Evolutionary conservation across 2,888 invertebrate genomes (phyloP).

Genomic region (Suillia variegata): DNA sequence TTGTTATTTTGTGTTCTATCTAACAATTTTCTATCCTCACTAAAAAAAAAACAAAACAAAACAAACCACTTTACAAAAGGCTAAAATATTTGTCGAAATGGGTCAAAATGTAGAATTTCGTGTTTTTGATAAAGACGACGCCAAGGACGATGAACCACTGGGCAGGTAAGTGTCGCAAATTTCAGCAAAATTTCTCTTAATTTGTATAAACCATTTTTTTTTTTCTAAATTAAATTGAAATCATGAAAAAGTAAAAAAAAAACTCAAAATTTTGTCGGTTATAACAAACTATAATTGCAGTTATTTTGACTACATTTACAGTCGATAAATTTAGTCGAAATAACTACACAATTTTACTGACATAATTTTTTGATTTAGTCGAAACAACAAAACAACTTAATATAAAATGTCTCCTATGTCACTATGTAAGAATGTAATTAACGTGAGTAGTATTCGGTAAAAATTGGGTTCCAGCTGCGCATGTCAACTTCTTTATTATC

Average conservation of each 20-base stretch:
- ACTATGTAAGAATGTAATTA: too few species aligned
- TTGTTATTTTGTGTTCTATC: constrained; percentile 30
- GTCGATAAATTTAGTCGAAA: too few species aligned
- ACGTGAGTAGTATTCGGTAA: too few species aligned
- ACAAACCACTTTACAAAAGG: constrained; percentile 37
- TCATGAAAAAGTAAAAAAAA: constrained; percentile 1
- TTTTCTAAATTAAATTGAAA: not conserved
- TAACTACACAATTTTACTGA: too few species aligned
- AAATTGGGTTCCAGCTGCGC: too few species aligned
- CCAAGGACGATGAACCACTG: constrained; percentile 86
- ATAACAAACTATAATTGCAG: constrained; percentile 7
- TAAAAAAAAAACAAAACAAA: constrained; percentile 15
- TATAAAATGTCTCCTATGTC: too few species aligned
- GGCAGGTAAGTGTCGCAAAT: constrained; percentile 75
- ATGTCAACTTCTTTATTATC: too few species aligned
- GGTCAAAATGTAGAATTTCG: constrained; percentile 65
- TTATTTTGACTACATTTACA: too few species aligned
- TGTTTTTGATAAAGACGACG: constrained; percentile 89
- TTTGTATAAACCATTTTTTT: not conserved
- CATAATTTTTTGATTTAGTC: too few species aligned
- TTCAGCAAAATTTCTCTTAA: not conserved
- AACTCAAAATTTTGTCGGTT: constrained; percentile 19
- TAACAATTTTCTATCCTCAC: constrained; percentile 20
- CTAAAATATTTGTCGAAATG: constrained; percentile 58
- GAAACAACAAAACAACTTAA: too few species aligned